Percentiles rank a stretch among this genome's conserved stretches.
phyloP scores from a whole-genome alignment of 2,113 vertebrate genomes.

The Phasianus colchicus region DNA sequence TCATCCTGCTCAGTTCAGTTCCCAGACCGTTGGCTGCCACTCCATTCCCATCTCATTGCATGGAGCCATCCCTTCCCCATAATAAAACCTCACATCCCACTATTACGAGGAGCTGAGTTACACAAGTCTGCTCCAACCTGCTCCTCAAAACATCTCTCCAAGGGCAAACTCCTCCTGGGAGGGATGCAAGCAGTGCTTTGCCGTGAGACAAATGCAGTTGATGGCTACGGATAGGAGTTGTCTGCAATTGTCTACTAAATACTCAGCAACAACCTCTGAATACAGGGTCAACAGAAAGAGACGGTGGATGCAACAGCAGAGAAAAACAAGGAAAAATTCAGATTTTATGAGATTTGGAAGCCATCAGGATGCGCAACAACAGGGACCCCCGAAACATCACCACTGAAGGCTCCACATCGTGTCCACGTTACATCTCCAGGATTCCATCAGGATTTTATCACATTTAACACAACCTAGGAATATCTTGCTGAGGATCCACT shows the following conservation, averaged over 20 bases:
- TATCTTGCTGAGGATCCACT: rapidly evolving
- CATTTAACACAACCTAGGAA: rapidly evolving
- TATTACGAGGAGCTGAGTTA: not conserved
- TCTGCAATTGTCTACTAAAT: no score
- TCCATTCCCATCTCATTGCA: rapidly evolving
- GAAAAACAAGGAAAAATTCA: not conserved
- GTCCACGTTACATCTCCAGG: not conserved
- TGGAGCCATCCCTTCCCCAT: rapidly evolving
- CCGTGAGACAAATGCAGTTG: not conserved
- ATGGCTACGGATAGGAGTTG: rapidly evolving
- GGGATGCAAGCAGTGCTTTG: rapidly evolving
- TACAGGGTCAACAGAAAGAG: rapidly evolving
- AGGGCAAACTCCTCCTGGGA: rapidly evolving
- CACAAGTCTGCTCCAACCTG: not conserved
- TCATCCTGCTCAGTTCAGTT: not conserved
- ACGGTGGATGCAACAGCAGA: not conserved
- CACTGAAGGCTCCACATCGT: not conserved
- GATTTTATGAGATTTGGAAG: not conserved
- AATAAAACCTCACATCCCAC: not conserved
- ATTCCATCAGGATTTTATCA: not conserved
- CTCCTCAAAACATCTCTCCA: not conserved
- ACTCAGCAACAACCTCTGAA: not conserved
- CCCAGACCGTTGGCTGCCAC: not conserved
- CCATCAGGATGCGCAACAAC: no score
- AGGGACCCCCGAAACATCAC: not conserved